These are phyloP conservation scores for Epizoanthus scotinus DNA, from an alignment of 92 coral and sea anemone genomes.

Conservation along the genomic window DNA sequence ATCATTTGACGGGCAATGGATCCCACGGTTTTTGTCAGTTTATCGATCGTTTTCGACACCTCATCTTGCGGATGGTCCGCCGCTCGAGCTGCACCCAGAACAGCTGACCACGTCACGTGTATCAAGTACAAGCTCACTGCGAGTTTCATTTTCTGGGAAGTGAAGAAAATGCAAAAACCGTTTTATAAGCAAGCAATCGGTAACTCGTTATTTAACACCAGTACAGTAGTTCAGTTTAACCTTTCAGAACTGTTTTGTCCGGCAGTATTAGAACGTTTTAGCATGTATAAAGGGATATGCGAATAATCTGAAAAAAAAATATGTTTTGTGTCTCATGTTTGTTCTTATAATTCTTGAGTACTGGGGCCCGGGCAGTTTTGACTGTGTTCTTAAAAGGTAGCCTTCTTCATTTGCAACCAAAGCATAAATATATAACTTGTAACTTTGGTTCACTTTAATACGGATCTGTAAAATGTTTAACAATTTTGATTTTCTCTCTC, in stretches of 20 bases:
- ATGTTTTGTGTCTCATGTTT: too few relatives aligned
- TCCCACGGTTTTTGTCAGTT: constrained; percentile 19
- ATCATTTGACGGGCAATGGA: constrained; percentile 48
- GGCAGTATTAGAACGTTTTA: neutral
- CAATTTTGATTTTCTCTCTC: too few relatives aligned
- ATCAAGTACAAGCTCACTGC: neutral
- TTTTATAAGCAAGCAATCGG: too few relatives aligned
- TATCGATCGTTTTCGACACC: constrained; percentile 12
- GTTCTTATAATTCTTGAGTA: too few relatives aligned
- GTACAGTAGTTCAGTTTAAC: neutral
- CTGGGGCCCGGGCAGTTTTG: too few relatives aligned
- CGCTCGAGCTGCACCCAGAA: neutral
- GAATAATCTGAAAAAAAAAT: too few relatives aligned
- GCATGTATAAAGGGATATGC: too few relatives aligned
- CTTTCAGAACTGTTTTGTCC: neutral
- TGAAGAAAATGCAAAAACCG: neutral
- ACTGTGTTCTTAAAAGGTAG: too few relatives aligned
- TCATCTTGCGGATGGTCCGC: neutral
- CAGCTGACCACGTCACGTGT: neutral
- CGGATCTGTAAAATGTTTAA: too few relatives aligned
- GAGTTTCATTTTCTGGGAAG: constrained; percentile 17
- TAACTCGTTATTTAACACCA: neutral
- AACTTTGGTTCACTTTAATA: too few relatives aligned
- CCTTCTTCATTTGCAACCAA: too few relatives aligned
- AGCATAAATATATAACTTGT: too few relatives aligned